Evolutionary conservation across 1,140 invertebrate genomes (phyloP).

Genomic region (Ganaspis sp.): DNA sequence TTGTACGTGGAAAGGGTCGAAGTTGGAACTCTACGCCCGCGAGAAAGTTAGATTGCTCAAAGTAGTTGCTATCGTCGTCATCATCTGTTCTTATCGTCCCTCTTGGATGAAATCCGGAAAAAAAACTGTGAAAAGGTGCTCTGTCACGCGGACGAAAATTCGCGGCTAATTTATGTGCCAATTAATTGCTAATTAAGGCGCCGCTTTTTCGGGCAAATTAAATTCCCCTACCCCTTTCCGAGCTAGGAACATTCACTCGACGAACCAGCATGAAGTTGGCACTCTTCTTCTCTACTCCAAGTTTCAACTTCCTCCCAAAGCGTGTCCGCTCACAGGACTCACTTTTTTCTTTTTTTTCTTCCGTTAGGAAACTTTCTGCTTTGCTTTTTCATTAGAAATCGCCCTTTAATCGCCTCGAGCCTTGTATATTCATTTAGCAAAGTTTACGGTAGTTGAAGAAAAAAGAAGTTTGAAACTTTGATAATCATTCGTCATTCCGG

Average conservation of each 20-base stretch:
- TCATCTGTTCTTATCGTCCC: constrained; percentile 55
- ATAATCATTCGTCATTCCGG: neutral
- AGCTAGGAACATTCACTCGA: constrained; percentile 52
- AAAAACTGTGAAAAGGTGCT: constrained; percentile 42
- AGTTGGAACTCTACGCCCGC: constrained; percentile 51
- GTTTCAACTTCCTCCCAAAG: constrained; percentile 44
- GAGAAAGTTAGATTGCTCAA: constrained; percentile 67
- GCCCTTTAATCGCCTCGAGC: constrained; percentile 66
- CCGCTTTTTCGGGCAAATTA: constrained; percentile 70
- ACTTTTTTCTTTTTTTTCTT: constrained; percentile 33
- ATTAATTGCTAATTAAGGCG: constrained; percentile 75
- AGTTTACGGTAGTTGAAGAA: neutral
- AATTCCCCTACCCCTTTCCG: constrained; percentile 57
- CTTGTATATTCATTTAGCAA: constrained; percentile 19
- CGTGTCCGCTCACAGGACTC: constrained; percentile 8
- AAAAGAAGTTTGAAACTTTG: neutral
- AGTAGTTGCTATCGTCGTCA: constrained; percentile 55
- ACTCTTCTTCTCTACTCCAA: constrained; percentile 44
- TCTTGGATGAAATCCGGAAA: constrained; percentile 33
- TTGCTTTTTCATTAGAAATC: constrained; percentile 66
- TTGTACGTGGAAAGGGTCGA: neutral
- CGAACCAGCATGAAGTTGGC: constrained; percentile 54
- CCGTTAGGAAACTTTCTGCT: constrained; percentile 60
- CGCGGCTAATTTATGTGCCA: constrained; percentile 73
- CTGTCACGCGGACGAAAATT: constrained; percentile 59